A percentile compares a stretch with the other conserved stretches of the same genome.
phyloP scores from a whole-genome alignment of 2,888 invertebrate species.

The Eremobia ochroleuca region DNA sequence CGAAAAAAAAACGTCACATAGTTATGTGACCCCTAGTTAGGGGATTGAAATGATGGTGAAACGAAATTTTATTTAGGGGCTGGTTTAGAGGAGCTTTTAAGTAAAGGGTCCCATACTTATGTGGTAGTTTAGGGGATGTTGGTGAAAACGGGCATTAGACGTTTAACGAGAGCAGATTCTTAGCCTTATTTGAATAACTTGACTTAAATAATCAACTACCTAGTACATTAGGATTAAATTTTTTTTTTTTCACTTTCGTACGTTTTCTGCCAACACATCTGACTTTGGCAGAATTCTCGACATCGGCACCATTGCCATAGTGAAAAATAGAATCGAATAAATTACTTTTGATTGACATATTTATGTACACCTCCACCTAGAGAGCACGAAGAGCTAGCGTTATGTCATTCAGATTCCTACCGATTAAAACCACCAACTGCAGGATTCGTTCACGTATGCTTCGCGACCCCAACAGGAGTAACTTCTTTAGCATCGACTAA shows the following conservation, averaged over 20 bases:
- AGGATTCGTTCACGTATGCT: background rate
- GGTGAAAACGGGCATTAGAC: too few species aligned
- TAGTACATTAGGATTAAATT: too few species aligned
- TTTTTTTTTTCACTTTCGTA: background rate
- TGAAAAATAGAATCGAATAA: background rate
- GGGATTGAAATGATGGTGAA: too few species aligned
- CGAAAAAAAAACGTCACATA: too few species aligned
- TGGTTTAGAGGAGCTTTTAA: too few species aligned
- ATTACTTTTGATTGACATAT: background rate
- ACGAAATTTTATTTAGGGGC: too few species aligned
- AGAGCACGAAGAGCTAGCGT: background rate
- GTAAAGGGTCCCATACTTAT: too few species aligned
- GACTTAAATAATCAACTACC: background rate
- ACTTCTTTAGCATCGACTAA: conserved; percentile 13
- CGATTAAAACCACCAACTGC: background rate
- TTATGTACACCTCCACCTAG: background rate
- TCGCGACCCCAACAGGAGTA: background rate
- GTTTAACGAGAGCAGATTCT: background rate
- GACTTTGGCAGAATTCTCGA: background rate
- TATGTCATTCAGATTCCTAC: conserved; percentile 2
- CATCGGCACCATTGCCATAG: background rate
- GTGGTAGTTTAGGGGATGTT: too few species aligned
- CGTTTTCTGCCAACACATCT: background rate
- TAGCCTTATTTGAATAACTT: background rate
- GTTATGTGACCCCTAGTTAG: too few species aligned